Base-by-base conservation (phyloP, 2,888 invertebrate species). In the Netelia melanura region DNA sequence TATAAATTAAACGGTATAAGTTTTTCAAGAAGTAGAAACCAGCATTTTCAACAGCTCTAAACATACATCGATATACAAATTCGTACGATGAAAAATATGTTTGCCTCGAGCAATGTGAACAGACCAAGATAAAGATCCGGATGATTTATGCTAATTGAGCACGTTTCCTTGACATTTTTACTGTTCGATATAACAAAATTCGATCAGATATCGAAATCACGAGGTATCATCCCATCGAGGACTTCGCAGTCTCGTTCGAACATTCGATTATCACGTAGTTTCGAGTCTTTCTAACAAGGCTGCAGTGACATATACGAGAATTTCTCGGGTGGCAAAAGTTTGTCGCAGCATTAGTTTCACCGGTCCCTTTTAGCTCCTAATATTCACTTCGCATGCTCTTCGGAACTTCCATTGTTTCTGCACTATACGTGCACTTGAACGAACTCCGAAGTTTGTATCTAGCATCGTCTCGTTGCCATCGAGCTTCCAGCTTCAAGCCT, bases 301-400 rank as follows among this genome's bases (percentile, higher is more conserved):
- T 9, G n/a, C 56, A n/a, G n/a, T 56, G n/a, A 9, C 17, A 17
- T 17, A 17, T 17, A 17, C 56, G 56, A 56, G 52, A 52, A 52
- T 14, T n/a, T 5, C 52, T n/a, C 21, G 17, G 11, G 3, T 64
- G 14, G 64, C 38, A 3, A 65, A 82, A 76, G 58, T 76, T 81
- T 17, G 23, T 30, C 48, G 38, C n/a, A 11, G 21, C 14, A 1
- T 17, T 17, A 56, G 56, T 56, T 17, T 14, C 3, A 9, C 54
- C 25, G n/a, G 3, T 58, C 30, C n/a, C 65, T 44, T 83, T 30
- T 30, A 25, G 14, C 17, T 65, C 23, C 64, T 71, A 75, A 83
- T 83, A 77, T 83, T 80, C 62, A 76, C 75, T 52, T 75, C 11
- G 78, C 74, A 54, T 62, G 67, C 74, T 67, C 11, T 43, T 61